phyloP scores from a whole-genome alignment of 2,888 invertebrate genomes.

The Trypoxylon attenuatum region DNA sequence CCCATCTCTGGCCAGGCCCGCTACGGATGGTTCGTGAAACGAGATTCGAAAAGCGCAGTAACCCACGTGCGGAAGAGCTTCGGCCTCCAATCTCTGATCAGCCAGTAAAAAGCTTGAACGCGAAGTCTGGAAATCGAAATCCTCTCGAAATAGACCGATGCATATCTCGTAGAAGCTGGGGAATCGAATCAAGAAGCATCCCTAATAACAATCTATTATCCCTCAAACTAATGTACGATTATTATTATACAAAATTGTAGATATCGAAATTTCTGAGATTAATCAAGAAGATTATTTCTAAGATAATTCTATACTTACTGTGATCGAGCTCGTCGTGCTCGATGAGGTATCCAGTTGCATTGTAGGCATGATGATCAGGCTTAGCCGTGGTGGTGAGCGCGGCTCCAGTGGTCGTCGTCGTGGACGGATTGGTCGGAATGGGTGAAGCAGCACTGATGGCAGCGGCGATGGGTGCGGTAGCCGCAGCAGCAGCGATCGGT shows the following conservation, averaged over 20 bases:
- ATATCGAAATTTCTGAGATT: no score
- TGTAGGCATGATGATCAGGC: conserved; percentile 67
- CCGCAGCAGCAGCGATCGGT: conserved; percentile 47
- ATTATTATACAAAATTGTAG: no score
- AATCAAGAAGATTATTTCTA: no score
- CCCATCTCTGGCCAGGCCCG: no score
- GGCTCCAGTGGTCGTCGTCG: conserved; percentile 59
- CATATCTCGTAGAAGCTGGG: no score
- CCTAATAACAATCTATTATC: no score
- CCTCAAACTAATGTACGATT: no score
- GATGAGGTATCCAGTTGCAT: conserved; percentile 65
- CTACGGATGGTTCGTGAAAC: conserved; percentile 20
- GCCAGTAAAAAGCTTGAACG: conserved; percentile 12
- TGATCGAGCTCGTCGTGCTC: conserved; percentile 71
- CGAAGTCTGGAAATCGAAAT: no score
- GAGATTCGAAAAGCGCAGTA: background rate
- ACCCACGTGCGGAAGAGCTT: no score
- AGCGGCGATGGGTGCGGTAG: conserved; percentile 55
- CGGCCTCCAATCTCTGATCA: conserved; percentile 8
- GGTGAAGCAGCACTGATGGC: conserved; percentile 66
- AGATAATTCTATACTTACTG: conserved; percentile 72
- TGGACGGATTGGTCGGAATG: conserved; percentile 68
- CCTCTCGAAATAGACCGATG: no score
- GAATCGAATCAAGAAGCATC: no score
- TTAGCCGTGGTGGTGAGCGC: conserved; percentile 65